Evolutionary conservation across 2,888 invertebrate species (phyloP).

Genomic region (Dynastes hyllus): DNA sequence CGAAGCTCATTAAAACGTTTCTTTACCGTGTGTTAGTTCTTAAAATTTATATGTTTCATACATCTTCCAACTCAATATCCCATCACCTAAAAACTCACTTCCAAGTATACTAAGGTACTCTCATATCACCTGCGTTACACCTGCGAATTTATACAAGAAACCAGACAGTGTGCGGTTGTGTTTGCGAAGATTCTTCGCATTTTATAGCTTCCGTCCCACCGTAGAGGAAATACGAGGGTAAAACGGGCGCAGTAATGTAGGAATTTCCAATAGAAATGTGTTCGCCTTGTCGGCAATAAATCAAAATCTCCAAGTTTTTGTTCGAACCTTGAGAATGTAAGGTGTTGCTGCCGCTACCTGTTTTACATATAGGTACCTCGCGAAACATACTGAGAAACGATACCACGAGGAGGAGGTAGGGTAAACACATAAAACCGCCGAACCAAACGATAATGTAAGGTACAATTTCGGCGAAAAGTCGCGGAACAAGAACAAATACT

Average conservation of each 20-base stretch:
- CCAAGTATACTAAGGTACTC: too few species aligned
- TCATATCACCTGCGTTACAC: too few species aligned
- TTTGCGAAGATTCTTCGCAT: conserved; percentile 21
- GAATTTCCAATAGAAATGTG: conserved; percentile 31
- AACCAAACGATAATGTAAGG: too few species aligned
- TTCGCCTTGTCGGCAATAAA: conserved; percentile 28
- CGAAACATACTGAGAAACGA: neutral
- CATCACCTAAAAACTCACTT: too few species aligned
- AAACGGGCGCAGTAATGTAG: neutral
- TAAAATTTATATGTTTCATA: too few species aligned
- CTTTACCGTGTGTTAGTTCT: too few species aligned
- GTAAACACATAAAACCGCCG: conserved; percentile 24
- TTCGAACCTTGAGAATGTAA: conserved; percentile 26
- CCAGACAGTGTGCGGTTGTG: neutral
- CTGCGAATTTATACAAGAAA: too few species aligned
- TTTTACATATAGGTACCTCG: conserved; percentile 10
- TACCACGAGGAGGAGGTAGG: neutral
- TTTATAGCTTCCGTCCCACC: conserved; percentile 12
- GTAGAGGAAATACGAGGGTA: neutral
- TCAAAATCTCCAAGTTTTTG: conserved; percentile 44
- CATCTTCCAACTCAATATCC: too few species aligned
- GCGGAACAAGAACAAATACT: too few species aligned
- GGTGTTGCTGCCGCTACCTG: neutral
- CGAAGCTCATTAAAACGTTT: too few species aligned
- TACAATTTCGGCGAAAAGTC: too few species aligned